Evolutionary conservation across 2,113 vertebrate genomes (phyloP).

Genomic region (Phrynosoma blainvillii): DNA sequence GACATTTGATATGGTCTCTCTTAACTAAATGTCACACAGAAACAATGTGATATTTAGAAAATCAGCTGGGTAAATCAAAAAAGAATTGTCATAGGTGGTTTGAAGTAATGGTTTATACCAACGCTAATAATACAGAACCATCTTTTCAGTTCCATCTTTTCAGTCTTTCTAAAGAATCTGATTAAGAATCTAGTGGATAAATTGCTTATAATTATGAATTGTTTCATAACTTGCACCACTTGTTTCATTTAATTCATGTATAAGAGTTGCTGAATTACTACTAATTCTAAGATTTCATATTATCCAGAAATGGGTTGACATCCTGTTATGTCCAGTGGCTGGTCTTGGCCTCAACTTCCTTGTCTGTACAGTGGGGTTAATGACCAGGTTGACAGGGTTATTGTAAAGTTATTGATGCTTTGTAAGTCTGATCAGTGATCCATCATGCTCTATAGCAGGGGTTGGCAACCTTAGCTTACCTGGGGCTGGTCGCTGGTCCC

Average conservation of each 20-base stretch:
- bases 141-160: background rate
- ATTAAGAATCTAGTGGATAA: background rate
- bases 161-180: background rate
- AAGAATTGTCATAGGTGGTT: background rate
- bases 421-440: background rate
- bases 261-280: background rate
- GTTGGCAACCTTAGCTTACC: too few species aligned
- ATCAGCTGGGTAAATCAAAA: background rate
- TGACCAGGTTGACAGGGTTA: background rate
- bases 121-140: background rate
- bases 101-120: background rate
- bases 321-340: background rate
- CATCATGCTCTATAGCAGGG: background rate
- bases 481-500: too few species aligned
- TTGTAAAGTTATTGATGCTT: too few species aligned
- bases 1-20: background rate
- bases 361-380: background rate
- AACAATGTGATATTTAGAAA: background rate
- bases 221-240: background rate
- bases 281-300: conserved; percentile 2
- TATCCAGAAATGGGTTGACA: background rate
- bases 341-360: background rate
- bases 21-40: background rate
- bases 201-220: background rate
- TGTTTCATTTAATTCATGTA: background rate